Evolutionary conservation across 2,888 invertebrate genomes (phyloP).

Genomic region (Atrina japonica): DNA sequence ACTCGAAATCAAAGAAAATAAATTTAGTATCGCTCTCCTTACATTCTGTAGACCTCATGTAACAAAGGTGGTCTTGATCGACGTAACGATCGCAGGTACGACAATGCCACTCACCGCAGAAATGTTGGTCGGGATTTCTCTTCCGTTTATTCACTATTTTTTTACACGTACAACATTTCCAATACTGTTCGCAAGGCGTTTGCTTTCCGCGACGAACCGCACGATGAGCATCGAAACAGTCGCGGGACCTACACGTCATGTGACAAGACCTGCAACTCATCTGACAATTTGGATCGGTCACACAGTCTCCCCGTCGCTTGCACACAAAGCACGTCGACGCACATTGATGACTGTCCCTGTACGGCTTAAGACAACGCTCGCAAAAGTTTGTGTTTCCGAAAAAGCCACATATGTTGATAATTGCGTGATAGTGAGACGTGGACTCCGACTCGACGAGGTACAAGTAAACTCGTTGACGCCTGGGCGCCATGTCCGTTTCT

Average conservation of each 20-base stretch:
- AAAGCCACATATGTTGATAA: slow-evolving; percentile 25
- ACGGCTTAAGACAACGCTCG: slow-evolving; percentile 37
- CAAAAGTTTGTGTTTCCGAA: slow-evolving; percentile 30
- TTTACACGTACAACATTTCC: slow-evolving; percentile 35
- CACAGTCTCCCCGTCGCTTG: slow-evolving; percentile 6
- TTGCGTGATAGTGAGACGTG: slow-evolving; percentile 26
- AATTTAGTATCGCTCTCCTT: slow-evolving; percentile 19
- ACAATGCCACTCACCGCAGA: slow-evolving; percentile 32
- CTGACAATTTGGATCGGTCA: neutral
- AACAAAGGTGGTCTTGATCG: slow-evolving; percentile 25
- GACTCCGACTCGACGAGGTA: slow-evolving; percentile 16
- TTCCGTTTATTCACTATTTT: slow-evolving; percentile 23
- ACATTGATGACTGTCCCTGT: slow-evolving; percentile 31
- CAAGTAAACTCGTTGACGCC: slow-evolving; percentile 16
- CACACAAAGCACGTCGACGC: slow-evolving; percentile 34
- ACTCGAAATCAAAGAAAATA: slow-evolving; percentile 38
- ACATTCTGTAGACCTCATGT: slow-evolving; percentile 15
- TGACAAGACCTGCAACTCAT: too few relatives aligned
- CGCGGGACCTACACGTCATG: too few relatives aligned
- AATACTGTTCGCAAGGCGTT: slow-evolving; percentile 32
- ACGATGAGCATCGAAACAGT: too few relatives aligned
- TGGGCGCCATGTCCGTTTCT: neutral
- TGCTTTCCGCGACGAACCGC: neutral
- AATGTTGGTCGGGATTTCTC: slow-evolving; percentile 25
- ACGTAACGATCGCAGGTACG: slow-evolving; percentile 25